phyloP scores from a whole-genome alignment of 2,113 vertebrate species.

The Macquaria ambigua region DNA sequence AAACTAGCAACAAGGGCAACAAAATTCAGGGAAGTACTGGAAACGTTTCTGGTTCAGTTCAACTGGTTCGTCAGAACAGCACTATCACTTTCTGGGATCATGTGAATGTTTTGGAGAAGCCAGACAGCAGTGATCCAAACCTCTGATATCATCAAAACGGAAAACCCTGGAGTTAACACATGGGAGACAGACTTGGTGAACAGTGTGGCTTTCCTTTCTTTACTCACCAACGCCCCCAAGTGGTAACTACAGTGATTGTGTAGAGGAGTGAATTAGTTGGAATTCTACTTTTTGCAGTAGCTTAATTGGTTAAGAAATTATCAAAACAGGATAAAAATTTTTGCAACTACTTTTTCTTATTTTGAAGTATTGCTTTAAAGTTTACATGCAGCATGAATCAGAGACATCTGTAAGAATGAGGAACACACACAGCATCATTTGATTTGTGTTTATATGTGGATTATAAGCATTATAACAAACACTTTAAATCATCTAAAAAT shows the following conservation, averaged over 20 bases:
- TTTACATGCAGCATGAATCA: not conserved
- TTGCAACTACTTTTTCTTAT: not conserved
- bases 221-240: conserved; percentile 53
- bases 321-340: not conserved
- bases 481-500: not conserved
- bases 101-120: not conserved
- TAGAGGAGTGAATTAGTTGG: not conserved
- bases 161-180: not conserved
- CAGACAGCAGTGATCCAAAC: not conserved
- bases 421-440: not conserved
- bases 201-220: conserved; percentile 13
- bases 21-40: not conserved
- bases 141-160: not conserved
- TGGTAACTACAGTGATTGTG: conserved; percentile 22
- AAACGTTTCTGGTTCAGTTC: not conserved
- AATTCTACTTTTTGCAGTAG: not conserved
- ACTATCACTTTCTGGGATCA: not conserved
- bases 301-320: not conserved
- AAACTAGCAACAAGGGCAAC: not conserved
- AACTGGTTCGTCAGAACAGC: not conserved
- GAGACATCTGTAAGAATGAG: not conserved
- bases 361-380: not conserved
- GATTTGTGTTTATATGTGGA: not conserved
- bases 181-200: not conserved
- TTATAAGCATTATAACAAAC: not conserved